Evolutionary conservation across 2,797 vertebrate species (phyloP).

Genomic region (Aphelocoma californica): DNA sequence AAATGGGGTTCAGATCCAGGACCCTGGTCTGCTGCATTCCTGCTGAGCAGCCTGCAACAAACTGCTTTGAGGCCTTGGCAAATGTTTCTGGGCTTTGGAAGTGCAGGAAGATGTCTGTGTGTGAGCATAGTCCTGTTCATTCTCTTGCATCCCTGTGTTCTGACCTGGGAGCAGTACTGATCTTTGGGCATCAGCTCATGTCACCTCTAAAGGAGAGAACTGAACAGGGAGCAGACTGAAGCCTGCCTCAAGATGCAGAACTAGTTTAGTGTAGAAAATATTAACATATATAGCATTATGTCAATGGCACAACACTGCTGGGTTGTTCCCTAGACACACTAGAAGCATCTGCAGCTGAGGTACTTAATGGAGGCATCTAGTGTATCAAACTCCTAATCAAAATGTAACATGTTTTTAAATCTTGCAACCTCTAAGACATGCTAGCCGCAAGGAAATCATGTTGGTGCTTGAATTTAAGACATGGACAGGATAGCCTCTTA

Average conservation of each 20-base stretch:
- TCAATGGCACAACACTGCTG: background rate
- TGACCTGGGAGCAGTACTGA: background rate
- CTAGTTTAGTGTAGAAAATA: background rate
- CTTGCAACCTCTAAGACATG: background rate
- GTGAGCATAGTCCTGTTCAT: background rate
- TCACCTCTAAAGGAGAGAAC: background rate
- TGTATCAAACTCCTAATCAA: background rate
- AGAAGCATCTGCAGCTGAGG: background rate
- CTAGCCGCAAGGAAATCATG: background rate
- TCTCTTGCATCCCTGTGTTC: background rate
- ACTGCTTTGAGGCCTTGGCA: background rate
- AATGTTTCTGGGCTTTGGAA: background rate
- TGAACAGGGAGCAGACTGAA: background rate
- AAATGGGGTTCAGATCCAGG: background rate
- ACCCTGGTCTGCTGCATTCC: background rate
- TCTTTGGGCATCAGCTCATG: background rate
- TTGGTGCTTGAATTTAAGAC: background rate
- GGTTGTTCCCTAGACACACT: background rate
- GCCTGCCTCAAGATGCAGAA: background rate
- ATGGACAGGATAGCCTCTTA: background rate
- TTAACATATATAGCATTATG: background rate
- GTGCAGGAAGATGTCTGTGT: accelerated
- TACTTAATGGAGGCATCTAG: accelerated
- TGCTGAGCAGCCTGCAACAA: background rate
- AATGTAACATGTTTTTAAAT: background rate